These are phyloP conservation scores for Philaethria dido DNA, from an alignment of 2,888 invertebrate genomes.

Conservation along the genomic window DNA sequence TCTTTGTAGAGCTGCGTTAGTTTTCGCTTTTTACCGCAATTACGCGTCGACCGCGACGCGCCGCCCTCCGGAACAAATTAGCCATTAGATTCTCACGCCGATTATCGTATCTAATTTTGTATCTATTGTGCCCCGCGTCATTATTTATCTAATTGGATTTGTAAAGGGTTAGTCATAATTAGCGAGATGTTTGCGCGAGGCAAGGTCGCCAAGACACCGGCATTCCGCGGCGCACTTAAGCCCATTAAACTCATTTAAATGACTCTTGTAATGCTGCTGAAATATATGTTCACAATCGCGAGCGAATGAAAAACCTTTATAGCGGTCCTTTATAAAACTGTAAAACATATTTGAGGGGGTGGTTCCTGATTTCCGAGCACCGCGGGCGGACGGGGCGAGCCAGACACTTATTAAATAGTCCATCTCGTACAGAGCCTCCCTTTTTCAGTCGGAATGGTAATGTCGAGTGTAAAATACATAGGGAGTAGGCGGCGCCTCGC, in stretches of 20 bases:
- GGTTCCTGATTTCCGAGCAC: constrained; percentile 18
- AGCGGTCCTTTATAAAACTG: constrained; percentile 20
- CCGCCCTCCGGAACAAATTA: constrained; percentile 65
- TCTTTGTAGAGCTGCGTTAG: constrained; percentile 52
- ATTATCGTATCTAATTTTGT: constrained; percentile 36
- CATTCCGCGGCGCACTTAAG: background rate
- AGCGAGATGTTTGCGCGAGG: constrained; percentile 5
- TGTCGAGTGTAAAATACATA: constrained; percentile 73
- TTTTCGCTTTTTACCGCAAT: constrained; percentile 52
- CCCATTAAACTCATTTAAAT: constrained; percentile 10
- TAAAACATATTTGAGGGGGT: constrained; percentile 35
- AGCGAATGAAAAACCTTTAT: constrained; percentile 5
- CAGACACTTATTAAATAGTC: constrained; percentile 65
- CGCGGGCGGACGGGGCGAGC: constrained; percentile 36
- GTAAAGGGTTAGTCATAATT: constrained; percentile 29
- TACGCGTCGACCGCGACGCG: constrained; percentile 46
- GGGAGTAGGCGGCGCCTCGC: constrained; percentile 52
- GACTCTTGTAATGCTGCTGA: background rate
- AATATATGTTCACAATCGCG: constrained; percentile 1
- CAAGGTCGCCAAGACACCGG: background rate
- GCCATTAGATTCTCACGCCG: constrained; percentile 60
- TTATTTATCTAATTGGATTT: constrained; percentile 28
- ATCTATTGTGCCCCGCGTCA: constrained; percentile 27
- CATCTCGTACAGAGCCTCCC: constrained; percentile 60
- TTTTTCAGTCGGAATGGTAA: constrained; percentile 69